Conservation (phyloP, 2,797 vertebrate species). For the Leuciscus waleckii region DNA sequence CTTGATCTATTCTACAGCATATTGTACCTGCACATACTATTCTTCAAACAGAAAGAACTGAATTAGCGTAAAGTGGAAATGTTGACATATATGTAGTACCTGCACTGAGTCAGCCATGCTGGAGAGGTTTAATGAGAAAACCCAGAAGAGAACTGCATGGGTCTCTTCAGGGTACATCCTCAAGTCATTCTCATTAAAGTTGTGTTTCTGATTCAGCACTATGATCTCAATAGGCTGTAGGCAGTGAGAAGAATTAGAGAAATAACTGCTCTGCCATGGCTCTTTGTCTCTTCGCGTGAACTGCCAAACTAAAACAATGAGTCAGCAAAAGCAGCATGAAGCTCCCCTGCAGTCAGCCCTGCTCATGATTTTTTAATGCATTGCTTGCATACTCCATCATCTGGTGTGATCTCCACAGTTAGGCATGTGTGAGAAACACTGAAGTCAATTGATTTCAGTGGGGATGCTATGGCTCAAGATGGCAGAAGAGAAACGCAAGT, state of each 20-base stretch:
- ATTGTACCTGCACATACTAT: background rate
- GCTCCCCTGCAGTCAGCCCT: slow-evolving; percentile 68
- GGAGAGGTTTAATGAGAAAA: slow-evolving; percentile 20
- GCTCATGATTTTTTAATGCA: slow-evolving; percentile 78
- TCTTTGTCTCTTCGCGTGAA: slow-evolving; percentile 46
- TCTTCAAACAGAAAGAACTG: background rate
- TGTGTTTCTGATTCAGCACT: slow-evolving; percentile 27
- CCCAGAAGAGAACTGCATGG: background rate
- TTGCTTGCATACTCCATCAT: slow-evolving; percentile 71
- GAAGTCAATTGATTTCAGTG: background rate
- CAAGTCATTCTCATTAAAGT: slow-evolving; percentile 33
- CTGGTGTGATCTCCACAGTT: slow-evolving; percentile 63
- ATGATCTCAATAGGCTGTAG: slow-evolving; percentile 25
- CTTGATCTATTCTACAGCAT: background rate
- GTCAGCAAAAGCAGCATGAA: slow-evolving; percentile 69
- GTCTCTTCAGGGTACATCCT: slow-evolving; percentile 30
- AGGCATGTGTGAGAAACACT: background rate
- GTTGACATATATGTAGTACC: background rate
- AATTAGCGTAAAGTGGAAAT: slow-evolving; percentile 13
- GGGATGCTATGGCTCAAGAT: background rate
- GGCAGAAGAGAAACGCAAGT: background rate
- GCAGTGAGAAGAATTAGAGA: slow-evolving; percentile 59
- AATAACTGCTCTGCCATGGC: slow-evolving; percentile 47
- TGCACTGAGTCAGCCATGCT: background rate
- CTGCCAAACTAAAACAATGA: slow-evolving; percentile 65